phyloP scores from a whole-genome alignment of 2,797 vertebrate species.

The Heterohyrax brucei region DNA sequence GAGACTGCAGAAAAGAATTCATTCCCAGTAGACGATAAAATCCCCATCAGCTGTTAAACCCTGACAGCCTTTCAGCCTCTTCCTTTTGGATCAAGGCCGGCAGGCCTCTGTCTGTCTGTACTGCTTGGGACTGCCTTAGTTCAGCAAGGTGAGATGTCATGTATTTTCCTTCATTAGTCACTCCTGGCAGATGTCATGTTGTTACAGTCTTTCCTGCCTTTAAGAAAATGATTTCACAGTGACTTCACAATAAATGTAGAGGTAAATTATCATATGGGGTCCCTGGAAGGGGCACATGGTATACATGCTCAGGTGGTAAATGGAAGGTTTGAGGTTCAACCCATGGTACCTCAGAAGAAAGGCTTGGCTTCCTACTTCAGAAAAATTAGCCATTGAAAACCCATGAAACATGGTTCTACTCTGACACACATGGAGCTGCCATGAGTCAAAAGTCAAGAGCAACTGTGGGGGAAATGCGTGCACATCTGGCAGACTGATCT shows the following conservation, averaged over 20 bases:
- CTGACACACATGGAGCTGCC: background rate
- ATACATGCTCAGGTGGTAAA: background rate
- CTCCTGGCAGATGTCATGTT: background rate
- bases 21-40: background rate
- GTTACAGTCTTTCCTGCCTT: background rate
- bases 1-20: constrained; percentile 10
- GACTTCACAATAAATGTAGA: background rate
- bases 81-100: background rate
- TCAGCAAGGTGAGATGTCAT: constrained; percentile 54
- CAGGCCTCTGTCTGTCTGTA: background rate
- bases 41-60: background rate
- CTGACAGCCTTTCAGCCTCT: background rate
- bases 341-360: background rate
- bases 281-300: background rate
- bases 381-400: no score
- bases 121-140: constrained; percentile 14
- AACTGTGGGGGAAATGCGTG: background rate
- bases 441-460: background rate
- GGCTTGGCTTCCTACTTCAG: no score
- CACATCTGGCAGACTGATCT: background rate
- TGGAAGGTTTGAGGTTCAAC: background rate
- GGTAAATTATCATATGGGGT: background rate
- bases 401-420: background rate
- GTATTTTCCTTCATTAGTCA: constrained; percentile 52
- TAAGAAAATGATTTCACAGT: constrained; percentile 40